Evolutionary conservation across 2,113 vertebrate species (phyloP), one percentile per base, ranked within the genome.

Genomic region (Dromaius novaehollandiae): DNA sequence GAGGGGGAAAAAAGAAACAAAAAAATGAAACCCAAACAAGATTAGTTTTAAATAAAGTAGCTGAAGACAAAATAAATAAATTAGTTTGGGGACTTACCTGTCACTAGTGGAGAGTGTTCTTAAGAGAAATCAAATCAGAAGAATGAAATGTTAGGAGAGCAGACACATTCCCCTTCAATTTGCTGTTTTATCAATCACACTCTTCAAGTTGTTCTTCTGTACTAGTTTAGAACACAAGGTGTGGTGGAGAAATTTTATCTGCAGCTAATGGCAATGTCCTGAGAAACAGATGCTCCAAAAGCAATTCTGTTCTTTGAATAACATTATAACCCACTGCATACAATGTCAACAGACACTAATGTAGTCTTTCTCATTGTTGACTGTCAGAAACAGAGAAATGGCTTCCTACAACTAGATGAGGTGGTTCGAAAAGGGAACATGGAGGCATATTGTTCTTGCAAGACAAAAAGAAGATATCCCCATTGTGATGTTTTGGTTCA

Each of bases 21-120:
- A 34, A 64, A 46, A 93, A 48, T 18, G 13, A 90, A 94, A 66
- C 25, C 3, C 46, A 88, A 82, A 94, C 34, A 80, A 71, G 70
- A 88, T 85, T 75, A 63, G 34, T 71, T 95, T 95, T 78, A 95
- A 95, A 34, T 85, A 78, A 90, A 85, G 70, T 40, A 82, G 93
- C 71, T 93, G 89, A 90, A 82, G 80, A 90, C 79, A 64, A 93
- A 96, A 73, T 80, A 80, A 73, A 63, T 73, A 95, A 94, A 92
- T 90, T 73, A 92, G 66, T 86, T 90, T 79, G 51, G 89, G 93
- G 89, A 93, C 86, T 90, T 92, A 82, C 38, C n/a, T 88, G 71
- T 71, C 89, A 83, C 86, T 64, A 76, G 32, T 50, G 53, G 58
- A 88, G 53, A 76, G 25, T 32, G 34, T 69, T 90, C 79, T 53